Evolutionary conservation across 2,888 invertebrate species (phyloP).

Genomic region (Dolichomitus sp.): DNA sequence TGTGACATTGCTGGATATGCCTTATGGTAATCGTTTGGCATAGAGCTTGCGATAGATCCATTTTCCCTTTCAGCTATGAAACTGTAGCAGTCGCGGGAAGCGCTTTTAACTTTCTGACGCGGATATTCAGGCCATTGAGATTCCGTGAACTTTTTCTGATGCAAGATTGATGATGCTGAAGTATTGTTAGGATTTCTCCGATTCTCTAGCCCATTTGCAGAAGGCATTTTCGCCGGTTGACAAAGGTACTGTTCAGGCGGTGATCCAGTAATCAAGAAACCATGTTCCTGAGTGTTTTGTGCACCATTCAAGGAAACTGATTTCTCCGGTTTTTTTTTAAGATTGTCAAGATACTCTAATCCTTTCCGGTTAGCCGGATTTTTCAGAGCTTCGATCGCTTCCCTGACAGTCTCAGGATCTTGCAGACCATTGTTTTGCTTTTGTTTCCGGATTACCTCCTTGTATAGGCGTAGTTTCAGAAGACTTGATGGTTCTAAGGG

Average conservation of each 20-base stretch:
- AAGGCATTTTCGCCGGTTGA: slow-evolving; percentile 46
- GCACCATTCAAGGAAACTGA: slow-evolving; percentile 73
- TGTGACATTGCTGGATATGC: slow-evolving; percentile 4
- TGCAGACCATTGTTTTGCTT: slow-evolving; percentile 82
- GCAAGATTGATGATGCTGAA: slow-evolving; percentile 32
- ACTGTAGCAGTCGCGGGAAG: slow-evolving; percentile 51
- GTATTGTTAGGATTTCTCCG: slow-evolving; percentile 75
- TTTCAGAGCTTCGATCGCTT: slow-evolving; percentile 71
- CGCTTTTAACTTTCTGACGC: slow-evolving; percentile 22
- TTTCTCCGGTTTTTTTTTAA: slow-evolving; percentile 65
- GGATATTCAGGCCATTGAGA: slow-evolving; percentile 53
- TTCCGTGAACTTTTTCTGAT: slow-evolving; percentile 41
- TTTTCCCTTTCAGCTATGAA: slow-evolving; percentile 73
- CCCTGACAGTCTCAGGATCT: slow-evolving; percentile 73
- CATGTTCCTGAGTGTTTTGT: slow-evolving; percentile 71
- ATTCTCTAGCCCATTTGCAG: slow-evolving; percentile 80
- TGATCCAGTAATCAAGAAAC: slow-evolving; percentile 8
- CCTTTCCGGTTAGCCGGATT: slow-evolving; percentile 68
- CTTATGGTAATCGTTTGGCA: slow-evolving; percentile 23
- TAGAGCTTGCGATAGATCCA: slow-evolving; percentile 47
- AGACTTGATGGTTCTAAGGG: slow-evolving; percentile 74
- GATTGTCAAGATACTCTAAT: slow-evolving; percentile 73
- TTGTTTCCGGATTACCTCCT: slow-evolving; percentile 73
- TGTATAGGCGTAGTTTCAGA: slow-evolving; percentile 76
- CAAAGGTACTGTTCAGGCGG: slow-evolving; percentile 19